Conservation (phyloP, 1,140 invertebrate genomes). For the Heliconius eleuchia region DNA sequence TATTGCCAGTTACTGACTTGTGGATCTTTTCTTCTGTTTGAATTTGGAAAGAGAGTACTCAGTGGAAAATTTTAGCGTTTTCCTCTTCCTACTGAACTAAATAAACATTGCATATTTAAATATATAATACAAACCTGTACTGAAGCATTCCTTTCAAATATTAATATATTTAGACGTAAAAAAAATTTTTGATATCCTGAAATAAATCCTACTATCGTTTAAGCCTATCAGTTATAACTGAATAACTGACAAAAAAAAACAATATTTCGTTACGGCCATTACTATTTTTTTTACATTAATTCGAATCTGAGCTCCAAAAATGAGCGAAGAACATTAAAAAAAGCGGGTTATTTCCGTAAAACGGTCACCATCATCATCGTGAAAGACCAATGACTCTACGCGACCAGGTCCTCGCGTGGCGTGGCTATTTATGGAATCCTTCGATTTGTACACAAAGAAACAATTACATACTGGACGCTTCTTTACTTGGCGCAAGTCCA, state of each 20-base stretch:
- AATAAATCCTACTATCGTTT: background rate
- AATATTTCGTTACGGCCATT: background rate
- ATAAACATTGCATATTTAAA: too few relatives aligned
- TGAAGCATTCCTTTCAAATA: too few relatives aligned
- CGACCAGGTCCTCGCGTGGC: conserved; percentile 41
- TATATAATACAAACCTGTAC: too few relatives aligned
- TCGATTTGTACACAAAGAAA: conserved; percentile 63
- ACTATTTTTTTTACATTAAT: background rate
- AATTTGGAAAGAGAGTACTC: too few relatives aligned
- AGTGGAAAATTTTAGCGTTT: too few relatives aligned
- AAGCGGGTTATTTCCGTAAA: conserved; percentile 22
- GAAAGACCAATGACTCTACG: conserved; percentile 39
- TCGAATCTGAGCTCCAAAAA: background rate
- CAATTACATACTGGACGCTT: conserved; percentile 38
- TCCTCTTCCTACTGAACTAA: too few relatives aligned
- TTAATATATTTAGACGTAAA: background rate
- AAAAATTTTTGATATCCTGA: background rate
- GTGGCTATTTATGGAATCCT: conserved; percentile 49
- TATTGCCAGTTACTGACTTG: background rate
- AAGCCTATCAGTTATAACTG: background rate
- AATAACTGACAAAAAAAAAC: background rate
- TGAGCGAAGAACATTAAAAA: background rate
- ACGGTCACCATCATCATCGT: conserved; percentile 16
- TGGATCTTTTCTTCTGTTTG: too few relatives aligned
- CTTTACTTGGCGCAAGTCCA: conserved; percentile 55